Evolutionary conservation across 2,888 invertebrate genomes (phyloP).

Genomic region (Lacanobia oleracea): DNA sequence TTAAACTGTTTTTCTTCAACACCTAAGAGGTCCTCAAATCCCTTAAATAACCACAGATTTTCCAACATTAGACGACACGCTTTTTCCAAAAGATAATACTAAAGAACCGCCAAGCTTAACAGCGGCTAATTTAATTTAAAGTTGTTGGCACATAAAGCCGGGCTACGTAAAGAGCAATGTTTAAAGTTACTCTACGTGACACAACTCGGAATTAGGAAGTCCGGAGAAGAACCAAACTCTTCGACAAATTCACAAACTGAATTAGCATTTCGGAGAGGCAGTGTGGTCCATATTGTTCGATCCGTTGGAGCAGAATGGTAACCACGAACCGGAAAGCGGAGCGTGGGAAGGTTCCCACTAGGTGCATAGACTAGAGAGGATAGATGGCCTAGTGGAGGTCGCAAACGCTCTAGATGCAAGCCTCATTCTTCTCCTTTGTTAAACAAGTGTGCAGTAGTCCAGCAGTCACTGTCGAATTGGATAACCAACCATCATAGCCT

Average conservation of each 20-base stretch:
- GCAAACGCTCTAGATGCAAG: not conserved
- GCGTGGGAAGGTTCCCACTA: conserved; percentile 27
- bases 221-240: conserved; percentile 14
- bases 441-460: not conserved
- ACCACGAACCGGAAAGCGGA: conserved; percentile 14
- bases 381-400: not conserved
- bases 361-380: not conserved
- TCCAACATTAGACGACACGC: not conserved
- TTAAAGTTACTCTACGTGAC: conserved; percentile 35
- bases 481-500: too few species aligned
- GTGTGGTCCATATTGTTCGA: conserved; percentile 18
- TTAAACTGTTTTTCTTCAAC: not conserved
- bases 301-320: conserved; percentile 2
- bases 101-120: conserved; percentile 3
- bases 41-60: not conserved
- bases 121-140: conserved; percentile 40
- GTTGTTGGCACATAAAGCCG: conserved; percentile 15
- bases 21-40: not conserved
- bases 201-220: conserved; percentile 26
- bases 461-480: not conserved
- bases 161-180: conserved; percentile 13
- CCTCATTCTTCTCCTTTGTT: not conserved
- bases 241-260: conserved; percentile 20
- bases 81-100: not conserved
- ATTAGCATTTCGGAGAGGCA: conserved; percentile 25